Evolutionary conservation across 2,888 invertebrate species (phyloP), one percentile per base, ranked within the genome.

Genomic region (Xylota sylvarum): DNA sequence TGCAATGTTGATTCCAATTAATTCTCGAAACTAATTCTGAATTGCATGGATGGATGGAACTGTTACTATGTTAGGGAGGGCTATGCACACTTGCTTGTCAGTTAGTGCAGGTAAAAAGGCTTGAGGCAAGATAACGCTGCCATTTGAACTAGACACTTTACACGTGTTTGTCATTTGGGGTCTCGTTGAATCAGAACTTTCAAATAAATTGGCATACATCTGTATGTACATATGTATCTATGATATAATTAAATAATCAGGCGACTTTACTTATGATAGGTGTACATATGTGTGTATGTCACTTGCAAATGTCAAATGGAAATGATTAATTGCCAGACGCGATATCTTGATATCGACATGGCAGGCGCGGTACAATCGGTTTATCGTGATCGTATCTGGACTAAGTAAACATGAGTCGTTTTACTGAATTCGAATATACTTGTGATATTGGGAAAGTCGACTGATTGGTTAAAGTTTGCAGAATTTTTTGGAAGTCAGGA

Each of bases 61-160:
- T 43, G 35, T 5, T 6, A 3, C 7, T 2, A 27, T 27, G 9
- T 12, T 23, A n/a, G n/a, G n/a, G n/a, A 23, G 9, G 9, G 1
- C 37, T 37, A 19, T 27, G 67, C 50, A 52, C 37, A 50, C 50
- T 65, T 65, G 14, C 35, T 7, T 10, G 43, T 5, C 30, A 30
- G 0, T n/a, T 6, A 46, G 40, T 35, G 32, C n/a, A n/a, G n/a
- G n/a, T n/a, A n/a, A n/a, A 14, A 40, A 64, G 46, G 64, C 17
- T 46, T 23, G 4, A 32, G 65, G n/a, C 35, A 5, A 35, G 67
- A 67, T 67, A 67, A 67, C 27, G 5, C 52, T 52, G 67, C 52
- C 52, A 37, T 52, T 67, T 67, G 67, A 67, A 67, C 67, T 67
- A 52, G 67, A 37, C 50, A 67, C n/a, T 64, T 46, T 48, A 40